phyloP scores from a whole-genome alignment of 2,797 vertebrate genomes.

The Avahi laniger region DNA sequence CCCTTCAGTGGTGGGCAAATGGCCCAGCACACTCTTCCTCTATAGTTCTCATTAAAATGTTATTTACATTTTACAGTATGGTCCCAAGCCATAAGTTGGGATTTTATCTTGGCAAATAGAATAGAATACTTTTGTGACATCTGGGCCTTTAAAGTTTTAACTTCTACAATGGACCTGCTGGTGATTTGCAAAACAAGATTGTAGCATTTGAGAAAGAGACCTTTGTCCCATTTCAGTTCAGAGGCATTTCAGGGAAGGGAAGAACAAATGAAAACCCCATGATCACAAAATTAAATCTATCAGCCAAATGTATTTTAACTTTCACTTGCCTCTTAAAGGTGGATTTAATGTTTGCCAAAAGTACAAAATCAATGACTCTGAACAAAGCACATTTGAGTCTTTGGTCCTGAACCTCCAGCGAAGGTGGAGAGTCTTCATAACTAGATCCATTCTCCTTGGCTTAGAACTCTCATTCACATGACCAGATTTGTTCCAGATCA shows the following conservation, averaged over 20 bases:
- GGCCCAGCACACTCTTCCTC: conserved; percentile 40
- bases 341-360: conserved; percentile 20
- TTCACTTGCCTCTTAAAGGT: conserved; percentile 38
- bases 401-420: neutral
- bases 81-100: conserved; percentile 29
- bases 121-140: conserved; percentile 26
- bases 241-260: neutral
- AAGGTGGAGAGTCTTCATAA: neutral
- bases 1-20: conserved; percentile 30
- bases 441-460: neutral
- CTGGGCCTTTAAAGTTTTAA: neutral
- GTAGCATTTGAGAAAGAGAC: neutral
- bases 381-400: neutral
- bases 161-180: neutral
- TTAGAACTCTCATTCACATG: neutral
- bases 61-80: conserved; percentile 54
- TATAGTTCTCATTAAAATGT: conserved; percentile 51
- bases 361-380: neutral
- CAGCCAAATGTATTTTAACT: conserved; percentile 32
- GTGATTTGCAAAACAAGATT: conserved; percentile 7
- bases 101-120: conserved; percentile 51
- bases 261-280: conserved; percentile 22
- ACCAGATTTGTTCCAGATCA: neutral
- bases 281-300: conserved; percentile 3
- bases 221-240: neutral